Conservation (phyloP, 2,888 invertebrate genomes). For the Leucophora obtusa region DNA sequence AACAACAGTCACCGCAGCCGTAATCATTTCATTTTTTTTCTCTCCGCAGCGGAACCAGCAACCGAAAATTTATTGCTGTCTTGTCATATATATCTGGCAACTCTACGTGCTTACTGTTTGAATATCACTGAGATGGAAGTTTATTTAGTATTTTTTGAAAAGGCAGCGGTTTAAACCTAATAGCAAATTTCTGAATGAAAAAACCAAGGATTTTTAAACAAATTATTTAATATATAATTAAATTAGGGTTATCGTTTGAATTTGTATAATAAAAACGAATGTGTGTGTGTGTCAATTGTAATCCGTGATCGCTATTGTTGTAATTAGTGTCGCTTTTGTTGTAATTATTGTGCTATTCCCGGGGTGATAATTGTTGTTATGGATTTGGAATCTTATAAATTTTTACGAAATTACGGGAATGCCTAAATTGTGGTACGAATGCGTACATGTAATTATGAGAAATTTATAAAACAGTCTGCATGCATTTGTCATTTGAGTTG, state of each 20-base stretch:
- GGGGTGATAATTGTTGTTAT: conserved; percentile 33
- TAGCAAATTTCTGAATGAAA: conserved; percentile 23
- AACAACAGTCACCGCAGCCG: no score
- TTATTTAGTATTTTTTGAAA: conserved; percentile 45
- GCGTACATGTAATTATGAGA: conserved; percentile 89
- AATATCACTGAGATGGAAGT: conserved; percentile 12
- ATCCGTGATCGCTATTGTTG: neutral
- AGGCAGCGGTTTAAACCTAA: conserved; percentile 60
- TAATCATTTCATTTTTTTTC: no score
- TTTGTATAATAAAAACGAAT: neutral
- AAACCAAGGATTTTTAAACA: conserved; percentile 9
- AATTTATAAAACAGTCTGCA: conserved; percentile 91
- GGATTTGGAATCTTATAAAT: conserved; percentile 71
- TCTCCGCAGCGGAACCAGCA: no score
- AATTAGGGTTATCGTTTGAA: neutral
- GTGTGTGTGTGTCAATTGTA: neutral
- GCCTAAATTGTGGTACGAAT: conserved; percentile 85
- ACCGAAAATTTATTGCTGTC: no score
- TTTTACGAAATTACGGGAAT: conserved; percentile 78
- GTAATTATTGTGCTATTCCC: neutral
- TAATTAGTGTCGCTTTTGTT: no score
- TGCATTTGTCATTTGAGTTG: conserved; percentile 95
- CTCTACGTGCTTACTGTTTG: conserved; percentile 24
- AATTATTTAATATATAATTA: conserved; percentile 28
- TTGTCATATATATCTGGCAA: no score